Base-by-base conservation (phyloP, 2,888 invertebrate species). In the Eretmocerus hayati region DNA sequence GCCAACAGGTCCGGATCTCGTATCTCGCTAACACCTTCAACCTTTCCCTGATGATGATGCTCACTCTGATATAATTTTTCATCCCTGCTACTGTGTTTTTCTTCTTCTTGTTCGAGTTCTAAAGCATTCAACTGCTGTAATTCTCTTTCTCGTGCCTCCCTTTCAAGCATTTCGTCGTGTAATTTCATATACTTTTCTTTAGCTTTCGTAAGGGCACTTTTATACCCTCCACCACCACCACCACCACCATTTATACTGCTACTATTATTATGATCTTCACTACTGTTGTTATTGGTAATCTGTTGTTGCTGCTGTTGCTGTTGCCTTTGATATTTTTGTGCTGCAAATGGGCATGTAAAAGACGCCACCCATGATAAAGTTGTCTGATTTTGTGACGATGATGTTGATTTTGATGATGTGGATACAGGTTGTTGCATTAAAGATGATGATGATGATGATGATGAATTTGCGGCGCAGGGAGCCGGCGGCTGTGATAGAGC, bases 11-110 rank as follows among this genome's bases (percentile, higher is more conserved):
- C 16, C 72, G 77, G 69, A 56, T 36, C 19, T 6, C 59, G 16
- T 72, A 75, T 64, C 3, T 33, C 8, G 71, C 75, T 64, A 72
- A 76, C 5, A 62, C 73, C 47, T 73, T 72, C 58, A 68, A 71
- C n/a, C 13, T 13, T 13, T 30, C 30, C 30, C 30, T 30, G 30
- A 8, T 9, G 8, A 5, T 33, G 33, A 16, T 33, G n/a, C n/a
- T n/a, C n/a, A n/a, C n/a, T n/a, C n/a, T n/a, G n/a, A n/a, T n/a
- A n/a, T n/a, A n/a, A n/a, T n/a, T n/a, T n/a, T n/a, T n/a, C n/a
- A n/a, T n/a, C n/a, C n/a, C n/a, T n/a, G n/a, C n/a, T n/a, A n/a
- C n/a, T n/a, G n/a, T n/a, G n/a, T n/a, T n/a, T n/a, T n/a, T n/a
- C n/a, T n/a, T n/a, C n/a, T n/a, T n/a, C n/a, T n/a, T n/a, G n/a